Evolutionary conservation across 2,797 vertebrate genomes (phyloP).

Genomic region (Rhyacichthys aspro): DNA sequence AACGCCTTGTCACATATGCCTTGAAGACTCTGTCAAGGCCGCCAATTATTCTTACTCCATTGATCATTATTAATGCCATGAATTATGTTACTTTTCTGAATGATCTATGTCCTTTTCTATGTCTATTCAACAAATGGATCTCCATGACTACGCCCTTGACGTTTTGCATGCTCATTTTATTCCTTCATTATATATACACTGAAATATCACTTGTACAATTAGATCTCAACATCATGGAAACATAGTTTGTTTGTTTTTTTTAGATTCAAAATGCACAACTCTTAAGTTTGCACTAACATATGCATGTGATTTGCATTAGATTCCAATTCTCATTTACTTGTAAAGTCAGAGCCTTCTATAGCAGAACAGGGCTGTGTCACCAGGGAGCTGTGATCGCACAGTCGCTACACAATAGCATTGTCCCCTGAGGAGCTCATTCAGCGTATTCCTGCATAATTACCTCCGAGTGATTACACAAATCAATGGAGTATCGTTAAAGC

Average conservation of each 20-base stretch:
- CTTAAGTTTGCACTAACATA: slow-evolving; percentile 57
- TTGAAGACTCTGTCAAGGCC: slow-evolving; percentile 47
- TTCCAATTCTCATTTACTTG: slow-evolving; percentile 52
- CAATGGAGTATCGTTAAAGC: slow-evolving; percentile 62
- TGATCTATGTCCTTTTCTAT: neutral
- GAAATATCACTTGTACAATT: slow-evolving; percentile 47
- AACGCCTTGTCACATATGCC: slow-evolving; percentile 50
- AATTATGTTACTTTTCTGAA: slow-evolving; percentile 7
- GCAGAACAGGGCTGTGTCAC: slow-evolving; percentile 48
- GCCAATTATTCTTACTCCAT: slow-evolving; percentile 25
- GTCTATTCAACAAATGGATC: slow-evolving; percentile 5
- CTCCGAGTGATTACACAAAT: slow-evolving; percentile 75
- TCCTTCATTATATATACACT: slow-evolving; percentile 29
- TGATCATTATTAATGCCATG: neutral
- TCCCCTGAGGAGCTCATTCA: slow-evolving; percentile 64
- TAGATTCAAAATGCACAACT: neutral
- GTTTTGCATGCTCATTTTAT: slow-evolving; percentile 25
- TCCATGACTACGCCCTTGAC: slow-evolving; percentile 13
- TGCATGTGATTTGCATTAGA: slow-evolving; percentile 54
- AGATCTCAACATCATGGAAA: slow-evolving; percentile 30
- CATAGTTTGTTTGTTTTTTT: no score
- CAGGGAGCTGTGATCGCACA: slow-evolving; percentile 67
- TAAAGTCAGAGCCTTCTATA: slow-evolving; percentile 48
- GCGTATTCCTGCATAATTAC: slow-evolving; percentile 77
- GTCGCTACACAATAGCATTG: slow-evolving; percentile 55